Conservation (phyloP, 1,140 invertebrate genomes). For the Eciton burchellii region DNA sequence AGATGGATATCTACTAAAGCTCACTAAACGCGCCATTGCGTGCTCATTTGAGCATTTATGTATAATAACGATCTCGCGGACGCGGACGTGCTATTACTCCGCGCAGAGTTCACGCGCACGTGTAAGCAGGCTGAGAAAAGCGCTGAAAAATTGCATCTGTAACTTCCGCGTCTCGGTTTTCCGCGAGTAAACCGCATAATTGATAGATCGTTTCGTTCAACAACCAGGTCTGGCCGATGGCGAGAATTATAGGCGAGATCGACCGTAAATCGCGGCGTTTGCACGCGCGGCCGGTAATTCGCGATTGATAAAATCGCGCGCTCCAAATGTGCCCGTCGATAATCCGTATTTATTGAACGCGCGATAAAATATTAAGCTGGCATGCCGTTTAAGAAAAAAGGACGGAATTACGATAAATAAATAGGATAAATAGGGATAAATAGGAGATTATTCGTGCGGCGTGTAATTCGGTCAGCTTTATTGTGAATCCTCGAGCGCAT, state of each 20-base stretch:
- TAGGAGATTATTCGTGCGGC: slow-evolving; percentile 36
- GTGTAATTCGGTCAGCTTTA: slow-evolving; percentile 40
- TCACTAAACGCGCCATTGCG: slow-evolving; percentile 8
- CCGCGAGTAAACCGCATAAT: slow-evolving; percentile 24
- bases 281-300: slow-evolving; percentile 29
- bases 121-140: not conserved
- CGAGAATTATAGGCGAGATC: slow-evolving; percentile 10
- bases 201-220: slow-evolving; percentile 33
- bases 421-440: too few species aligned
- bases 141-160: not conserved
- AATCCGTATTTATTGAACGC: slow-evolving; percentile 30
- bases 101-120: too few species aligned
- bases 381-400: slow-evolving; percentile 36
- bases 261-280: slow-evolving; percentile 37
- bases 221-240: not conserved
- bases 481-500: not conserved
- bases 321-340: slow-evolving; percentile 30
- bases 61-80: slow-evolving; percentile 29
- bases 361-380: slow-evolving; percentile 43
- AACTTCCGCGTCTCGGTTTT: not conserved
- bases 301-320: slow-evolving; percentile 43
- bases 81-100: too few species aligned
- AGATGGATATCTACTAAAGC: slow-evolving; percentile 57
- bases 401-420: slow-evolving; percentile 34
- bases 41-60: slow-evolving; percentile 3